Percentiles rank a stretch among this genome's conserved stretches.
phyloP scores from a whole-genome alignment of 2,113 vertebrate species.

The Scomber japonicus region DNA sequence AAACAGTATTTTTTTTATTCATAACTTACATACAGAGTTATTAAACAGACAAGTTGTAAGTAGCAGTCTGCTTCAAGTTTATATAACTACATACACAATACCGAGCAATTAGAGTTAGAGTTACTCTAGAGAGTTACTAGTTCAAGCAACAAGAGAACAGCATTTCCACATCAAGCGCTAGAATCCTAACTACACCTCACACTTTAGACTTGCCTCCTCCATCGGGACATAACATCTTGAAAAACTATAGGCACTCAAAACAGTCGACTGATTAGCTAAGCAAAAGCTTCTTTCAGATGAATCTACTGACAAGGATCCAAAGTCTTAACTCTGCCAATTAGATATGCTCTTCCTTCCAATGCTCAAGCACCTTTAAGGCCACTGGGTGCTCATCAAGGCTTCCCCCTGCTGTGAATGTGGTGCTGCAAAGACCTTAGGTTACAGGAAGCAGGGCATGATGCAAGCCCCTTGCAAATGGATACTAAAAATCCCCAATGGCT shows the following conservation, averaged over 20 bases:
- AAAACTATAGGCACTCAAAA: slow-evolving; percentile 1
- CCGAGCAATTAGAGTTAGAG: background rate
- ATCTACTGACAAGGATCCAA: slow-evolving; percentile 29
- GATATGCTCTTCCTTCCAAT: slow-evolving; percentile 27
- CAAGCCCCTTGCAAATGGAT: slow-evolving; percentile 76
- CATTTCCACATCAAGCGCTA: background rate
- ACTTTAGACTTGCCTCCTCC: background rate
- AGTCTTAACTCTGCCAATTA: slow-evolving; percentile 60
- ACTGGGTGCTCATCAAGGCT: slow-evolving; percentile 66
- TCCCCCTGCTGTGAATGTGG: slow-evolving; percentile 53
- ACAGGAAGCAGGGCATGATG: slow-evolving; percentile 67
- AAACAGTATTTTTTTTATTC: background rate
- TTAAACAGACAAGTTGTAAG: background rate
- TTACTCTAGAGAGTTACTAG: background rate
- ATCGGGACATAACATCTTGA: background rate
- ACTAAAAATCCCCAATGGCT: slow-evolving; percentile 37
- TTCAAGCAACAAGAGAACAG: background rate
- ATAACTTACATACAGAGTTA: background rate
- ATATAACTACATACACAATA: background rate
- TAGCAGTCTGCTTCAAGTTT: background rate
- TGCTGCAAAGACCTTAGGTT: slow-evolving; percentile 62
- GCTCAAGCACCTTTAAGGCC: slow-evolving; percentile 49
- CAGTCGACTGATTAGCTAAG: background rate
- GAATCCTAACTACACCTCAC: background rate
- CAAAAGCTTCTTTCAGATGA: slow-evolving; percentile 15